Evolutionary conservation across 2,113 vertebrate genomes (phyloP), one percentile per base, ranked within the genome.

Genomic region (Peromyscus californicus): DNA sequence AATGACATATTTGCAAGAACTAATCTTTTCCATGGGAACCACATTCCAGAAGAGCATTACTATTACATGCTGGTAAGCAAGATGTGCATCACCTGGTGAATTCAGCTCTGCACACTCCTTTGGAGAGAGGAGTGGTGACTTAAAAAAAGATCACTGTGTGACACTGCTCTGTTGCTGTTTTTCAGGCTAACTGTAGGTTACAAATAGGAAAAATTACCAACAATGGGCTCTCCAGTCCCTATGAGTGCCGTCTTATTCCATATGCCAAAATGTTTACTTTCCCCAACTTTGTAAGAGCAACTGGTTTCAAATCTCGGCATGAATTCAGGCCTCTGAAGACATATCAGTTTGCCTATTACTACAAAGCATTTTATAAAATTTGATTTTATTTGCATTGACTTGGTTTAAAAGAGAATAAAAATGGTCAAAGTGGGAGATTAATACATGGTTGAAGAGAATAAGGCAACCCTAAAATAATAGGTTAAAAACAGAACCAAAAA

Each of bases 361-460:
- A 61, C 16, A 96, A 13, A 92, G 7, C 1, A 54, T 26, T 57
- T 91, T 76, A 93, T 33, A 95, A 91, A 94, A 87, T 78, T 57
- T 83, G 26, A 72, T 42, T 97, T 96, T 22, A 74, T 92, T 29
- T 59, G 2, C 21, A 26, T 7, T 42, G 36, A 80, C 4, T 75
- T 84, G 19, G 5, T 72, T 87, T 6, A 5, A n/a, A 70, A 67
- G 54, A 6, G 16, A 83, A 75, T 74, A 48, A 16, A 96, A 48
- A 67, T 2, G 19, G 3, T 93, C 36, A 93, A 91, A 82, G n/a
- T n/a, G 29, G 51, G 51, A 57, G 17, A 24, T 57, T 72, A 59
- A 93, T 89, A 70, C 2, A 13, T 48, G 82, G 16, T 11, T 36
- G 42, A 59, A 3, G 12, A 78, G 92, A 90, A 65, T 63, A 29